Base-by-base conservation (phyloP, 2,113 vertebrate species). In the Cyanistes caeruleus region DNA sequence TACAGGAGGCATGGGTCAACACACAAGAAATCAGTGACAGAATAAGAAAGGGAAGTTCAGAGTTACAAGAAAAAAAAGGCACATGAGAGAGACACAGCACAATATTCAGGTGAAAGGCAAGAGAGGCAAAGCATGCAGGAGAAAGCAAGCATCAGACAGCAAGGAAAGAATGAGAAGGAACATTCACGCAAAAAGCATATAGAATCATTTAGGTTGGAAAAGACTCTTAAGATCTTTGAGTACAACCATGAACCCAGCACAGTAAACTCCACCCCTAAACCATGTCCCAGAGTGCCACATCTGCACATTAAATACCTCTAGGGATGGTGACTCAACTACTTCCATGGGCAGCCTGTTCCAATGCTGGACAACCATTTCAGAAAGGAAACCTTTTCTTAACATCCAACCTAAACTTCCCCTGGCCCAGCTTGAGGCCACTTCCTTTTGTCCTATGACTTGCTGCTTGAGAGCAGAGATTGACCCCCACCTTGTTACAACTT, bases 91-190 rank as follows among this genome's bases (percentile, higher is more conserved):
- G 18, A 22, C 35, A 85, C 10, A 69, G 55, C 9, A 53, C 5
- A 9, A 37, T 30, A 51, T 33, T 82, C 13, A 53, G 22, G 9
- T 4, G 1, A 79, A 69, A 75, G 25, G 49, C 28, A 69, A 16
- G 18, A 59, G 18, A 74, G 16, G 64, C 21, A 53, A 93, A 85
- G 63, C 18, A 86, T 11, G 14, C 30, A 49, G 18, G 4, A 69
- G 33, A 53, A 70, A 59, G 25, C 17, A 69, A 74, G 53, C 21
- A 59, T 5, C 0, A 0, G 3, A 14, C 20, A 41, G 31, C 19
- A 64, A 28, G 16, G 35, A 75, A 78, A 74, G 58, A 6, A 8
- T 5, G 5, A 80, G 25, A 84, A 7, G 30, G 48, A 68, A 68
- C 17, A 77, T 16, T 39, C 3, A 25, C 22, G 15, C 18, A 83